Evolutionary conservation across 2,888 invertebrate species (phyloP).

Genomic region (Agrenia bidenticulata): DNA sequence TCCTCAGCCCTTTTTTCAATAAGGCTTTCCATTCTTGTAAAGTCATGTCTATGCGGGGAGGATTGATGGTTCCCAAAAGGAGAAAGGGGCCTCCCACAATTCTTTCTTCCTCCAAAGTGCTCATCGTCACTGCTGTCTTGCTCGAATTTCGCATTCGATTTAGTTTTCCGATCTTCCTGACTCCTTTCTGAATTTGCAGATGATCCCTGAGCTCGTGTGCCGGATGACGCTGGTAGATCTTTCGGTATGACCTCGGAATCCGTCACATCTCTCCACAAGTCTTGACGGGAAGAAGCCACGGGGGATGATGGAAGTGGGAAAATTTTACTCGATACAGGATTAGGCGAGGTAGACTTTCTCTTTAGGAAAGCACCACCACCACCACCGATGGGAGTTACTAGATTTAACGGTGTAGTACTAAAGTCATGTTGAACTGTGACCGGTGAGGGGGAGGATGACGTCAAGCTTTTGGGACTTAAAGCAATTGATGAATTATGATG

Average conservation of each 20-base stretch:
- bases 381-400: background rate
- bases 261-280: no score
- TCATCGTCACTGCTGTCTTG: background rate
- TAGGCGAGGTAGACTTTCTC: conserved; percentile 37
- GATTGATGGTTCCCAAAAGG: conserved; percentile 19
- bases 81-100: no score
- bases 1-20: conserved; percentile 41
- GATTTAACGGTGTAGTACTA: background rate
- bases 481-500: conserved; percentile 46
- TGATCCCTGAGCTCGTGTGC: no score
- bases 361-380: conserved; percentile 16
- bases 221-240: conserved; percentile 2
- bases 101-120: background rate
- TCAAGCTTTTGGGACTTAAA: conserved; percentile 49
- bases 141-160: background rate
- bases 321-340: conserved; percentile 4
- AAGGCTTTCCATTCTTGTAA: conserved; percentile 49
- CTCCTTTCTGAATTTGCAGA: no score
- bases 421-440: conserved; percentile 48
- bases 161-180: background rate
- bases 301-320: background rate
- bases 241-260: background rate
- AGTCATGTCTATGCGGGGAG: conserved; percentile 43
- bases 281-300: background rate
- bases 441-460: conserved; percentile 52